Conservation (phyloP, 2,113 vertebrate genomes). For the Platichthys stellatus region DNA sequence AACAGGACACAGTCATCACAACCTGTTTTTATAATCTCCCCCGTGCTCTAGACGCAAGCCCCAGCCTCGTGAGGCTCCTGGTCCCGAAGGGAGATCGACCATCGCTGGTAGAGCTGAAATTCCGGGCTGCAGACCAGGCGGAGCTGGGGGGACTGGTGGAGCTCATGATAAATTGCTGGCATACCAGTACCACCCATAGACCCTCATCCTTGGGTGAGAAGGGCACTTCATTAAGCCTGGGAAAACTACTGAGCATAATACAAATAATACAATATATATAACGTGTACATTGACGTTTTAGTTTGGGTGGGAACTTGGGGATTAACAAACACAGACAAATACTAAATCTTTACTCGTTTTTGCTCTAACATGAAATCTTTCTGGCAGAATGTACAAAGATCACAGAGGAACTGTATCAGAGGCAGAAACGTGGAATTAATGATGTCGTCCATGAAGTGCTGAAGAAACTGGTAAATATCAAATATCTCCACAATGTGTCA, state of each 20-base stretch:
- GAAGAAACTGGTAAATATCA: constrained; percentile 67
- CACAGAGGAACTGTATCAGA: constrained; percentile 61
- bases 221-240: not conserved
- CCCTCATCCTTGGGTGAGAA: constrained; percentile 66
- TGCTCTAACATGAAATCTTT: not conserved
- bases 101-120: constrained; percentile 31
- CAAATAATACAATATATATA: no score
- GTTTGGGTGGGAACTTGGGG: no score
- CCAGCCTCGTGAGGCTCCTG: constrained; percentile 65
- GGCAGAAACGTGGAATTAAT: constrained; percentile 51
- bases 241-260: no score
- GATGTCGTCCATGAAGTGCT: constrained; percentile 50
- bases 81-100: constrained; percentile 77
- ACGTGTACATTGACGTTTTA: no score
- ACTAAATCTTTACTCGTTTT: no score
- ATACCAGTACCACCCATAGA: constrained; percentile 1
- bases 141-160: constrained; percentile 21
- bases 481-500: not conserved
- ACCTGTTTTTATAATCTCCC: no score
- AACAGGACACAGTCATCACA: no score
- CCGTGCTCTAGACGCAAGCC: constrained; percentile 25
- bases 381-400: constrained; percentile 62
- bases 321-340: no score
- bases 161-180: constrained; percentile 77
- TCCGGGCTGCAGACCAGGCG: no score